Percentiles rank a stretch among this genome's conserved stretches.
These are phyloP conservation scores for Lasioglossum calceatum DNA, from an alignment of 2,888 invertebrate genomes.

Conservation along the genomic window DNA sequence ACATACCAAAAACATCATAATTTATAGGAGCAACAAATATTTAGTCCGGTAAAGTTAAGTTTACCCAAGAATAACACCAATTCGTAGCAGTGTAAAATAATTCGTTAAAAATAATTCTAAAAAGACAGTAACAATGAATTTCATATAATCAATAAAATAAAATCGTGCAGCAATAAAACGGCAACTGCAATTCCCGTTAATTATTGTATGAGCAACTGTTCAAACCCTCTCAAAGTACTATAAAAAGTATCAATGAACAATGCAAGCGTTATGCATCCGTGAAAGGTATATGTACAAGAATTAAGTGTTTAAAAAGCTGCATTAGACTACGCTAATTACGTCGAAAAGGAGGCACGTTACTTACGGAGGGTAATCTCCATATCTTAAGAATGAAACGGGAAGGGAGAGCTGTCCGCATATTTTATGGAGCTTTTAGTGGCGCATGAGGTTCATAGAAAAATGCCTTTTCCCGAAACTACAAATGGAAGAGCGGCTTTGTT, in stretches of 20 bases:
- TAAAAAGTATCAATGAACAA: neutral
- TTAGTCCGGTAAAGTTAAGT: too few relatives aligned
- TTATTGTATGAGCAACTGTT: neutral
- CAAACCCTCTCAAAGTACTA: neutral
- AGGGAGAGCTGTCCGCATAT: conserved; percentile 24
- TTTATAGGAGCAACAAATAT: too few relatives aligned
- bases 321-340: conserved; percentile 21
- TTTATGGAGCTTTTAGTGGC: conserved; percentile 42
- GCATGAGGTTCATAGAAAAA: conserved; percentile 35
- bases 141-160: too few relatives aligned
- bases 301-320: neutral
- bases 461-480: conserved; percentile 6
- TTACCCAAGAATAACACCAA: too few relatives aligned
- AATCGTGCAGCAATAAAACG: too few relatives aligned
- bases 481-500: conserved; percentile 8
- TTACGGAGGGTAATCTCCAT: conserved; percentile 35
- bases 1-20: too few relatives aligned
- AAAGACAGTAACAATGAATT: too few relatives aligned
- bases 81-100: too few relatives aligned
- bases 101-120: too few relatives aligned
- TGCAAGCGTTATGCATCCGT: neutral
- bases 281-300: neutral
- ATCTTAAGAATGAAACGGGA: conserved; percentile 22
- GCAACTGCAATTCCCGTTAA: too few relatives aligned
- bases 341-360: conserved; percentile 20